These are phyloP conservation scores for Vombatus ursinus DNA, from an alignment of 2,113 vertebrate genomes.

Conservation along the genomic window DNA sequence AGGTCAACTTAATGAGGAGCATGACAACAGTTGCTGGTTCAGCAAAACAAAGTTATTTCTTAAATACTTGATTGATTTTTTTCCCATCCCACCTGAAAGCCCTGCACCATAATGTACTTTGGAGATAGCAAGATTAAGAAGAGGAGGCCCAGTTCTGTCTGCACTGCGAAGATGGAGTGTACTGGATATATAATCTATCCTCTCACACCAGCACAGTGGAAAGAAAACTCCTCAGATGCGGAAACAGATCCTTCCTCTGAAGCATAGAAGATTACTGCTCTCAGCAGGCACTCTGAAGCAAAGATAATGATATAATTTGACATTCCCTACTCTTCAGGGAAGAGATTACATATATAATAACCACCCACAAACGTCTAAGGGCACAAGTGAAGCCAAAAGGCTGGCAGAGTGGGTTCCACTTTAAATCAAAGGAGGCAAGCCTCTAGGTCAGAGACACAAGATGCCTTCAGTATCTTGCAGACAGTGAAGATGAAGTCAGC, in stretches of 20 bases:
- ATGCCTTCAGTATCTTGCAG: not conserved
- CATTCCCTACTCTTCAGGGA: slow-evolving; percentile 16
- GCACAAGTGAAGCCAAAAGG: not conserved
- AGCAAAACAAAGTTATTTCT: not conserved
- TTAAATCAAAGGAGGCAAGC: not conserved
- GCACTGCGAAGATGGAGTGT: not conserved
- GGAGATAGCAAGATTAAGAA: rapidly evolving
- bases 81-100: not conserved
- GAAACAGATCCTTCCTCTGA: not conserved
- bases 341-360: slow-evolving; percentile 26
- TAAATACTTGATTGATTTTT: rapidly evolving
- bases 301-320: slow-evolving; percentile 33
- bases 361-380: slow-evolving; percentile 26
- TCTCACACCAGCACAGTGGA: not conserved
- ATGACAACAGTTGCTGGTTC: not conserved
- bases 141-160: rapidly evolving
- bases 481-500: not conserved
- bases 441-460: not conserved
- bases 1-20: not conserved
- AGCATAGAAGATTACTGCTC: not conserved
- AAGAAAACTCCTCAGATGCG: not conserved
- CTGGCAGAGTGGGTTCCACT: not conserved
- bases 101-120: rapidly evolving
- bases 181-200: rapidly evolving
- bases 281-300: slow-evolving; percentile 13